Evolutionary conservation across 2,888 invertebrate genomes (phyloP).

Genomic region (Drosophila subsilvestris): DNA sequence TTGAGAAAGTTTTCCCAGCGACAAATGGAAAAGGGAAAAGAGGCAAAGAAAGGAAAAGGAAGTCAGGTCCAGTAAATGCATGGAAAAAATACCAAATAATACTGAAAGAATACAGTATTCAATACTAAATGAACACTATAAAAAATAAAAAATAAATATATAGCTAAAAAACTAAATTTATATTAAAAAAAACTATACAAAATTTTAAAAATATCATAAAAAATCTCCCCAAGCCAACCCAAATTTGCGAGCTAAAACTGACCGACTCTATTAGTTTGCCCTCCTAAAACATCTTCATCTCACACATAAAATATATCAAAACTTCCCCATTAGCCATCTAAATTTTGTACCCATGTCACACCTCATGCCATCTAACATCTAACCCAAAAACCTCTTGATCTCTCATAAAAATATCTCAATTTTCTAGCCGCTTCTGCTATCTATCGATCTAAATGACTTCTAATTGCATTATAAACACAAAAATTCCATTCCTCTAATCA

Average conservation of each 20-base stretch:
- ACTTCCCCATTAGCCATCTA: slow-evolving; percentile 6
- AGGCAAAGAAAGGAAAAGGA: not conserved
- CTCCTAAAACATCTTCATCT: slow-evolving; percentile 2
- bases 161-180: no score
- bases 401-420: slow-evolving; percentile 17
- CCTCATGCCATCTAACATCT: no score
- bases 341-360: not conserved
- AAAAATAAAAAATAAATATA: no score
- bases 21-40: not conserved
- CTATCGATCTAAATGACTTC: slow-evolving; percentile 28
- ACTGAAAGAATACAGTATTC: no score
- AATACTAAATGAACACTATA: no score
- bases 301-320: not conserved
- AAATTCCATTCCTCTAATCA: slow-evolving; percentile 35
- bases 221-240: no score
- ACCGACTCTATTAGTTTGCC: no score
- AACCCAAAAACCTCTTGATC: slow-evolving; percentile 1
- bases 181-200: no score
- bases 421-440: not conserved
- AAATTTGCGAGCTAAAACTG: no score
- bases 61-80: not conserved
- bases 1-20: slow-evolving; percentile 30
- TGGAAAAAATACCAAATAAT: not conserved
- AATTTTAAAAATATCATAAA: no score
- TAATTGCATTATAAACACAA: slow-evolving; percentile 30